Base-by-base conservation (phyloP, 1,140 invertebrate genomes). In the Dryas iulia region DNA sequence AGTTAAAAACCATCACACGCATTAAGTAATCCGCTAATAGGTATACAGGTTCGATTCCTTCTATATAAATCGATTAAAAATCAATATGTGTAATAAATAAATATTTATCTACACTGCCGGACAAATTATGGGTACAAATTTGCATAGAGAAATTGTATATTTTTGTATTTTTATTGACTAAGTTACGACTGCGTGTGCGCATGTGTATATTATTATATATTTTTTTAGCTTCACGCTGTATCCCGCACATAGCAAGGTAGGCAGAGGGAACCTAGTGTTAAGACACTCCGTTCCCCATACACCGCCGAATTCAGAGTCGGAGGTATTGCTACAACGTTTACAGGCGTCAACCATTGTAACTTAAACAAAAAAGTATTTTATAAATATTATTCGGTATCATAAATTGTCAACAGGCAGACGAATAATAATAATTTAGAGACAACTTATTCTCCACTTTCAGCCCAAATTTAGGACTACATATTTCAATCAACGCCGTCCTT, bases 41-140 rank as follows among this genome's bases (percentile, higher is more conserved):
- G 33, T 47, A 47, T 47, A 47, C 14, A 47, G 14, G 39, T 47
- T 47, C 14, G 39, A 47, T 47, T 47, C 14, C 14, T 14, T 47
- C 39, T n/a, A 18, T 18, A 21, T 47, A 47, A 47, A 18, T 47
- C 14, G 39, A 47, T 47, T 47, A 47, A 47, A 47, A 21, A 47
- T 47, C 39, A 47, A 47, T 47, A 47, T 47, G 14, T 47, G 14
- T 21, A 47, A 47, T 47, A 47, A 47, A 47, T 47, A 47, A 47
- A 47, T 21, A 18, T 47, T 18, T 47, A 47, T 47, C 39, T 47
- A 47, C 14, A 47, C 2, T 10, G 39, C 18, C 6, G 18, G 39
- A 47, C 39, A 47, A 47, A 47, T 47, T 47, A 47, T 47, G 39
- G 39, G 7, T 7, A 6, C 18, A n/a, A 47, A 47, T 47, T 47